Base-by-base conservation (phyloP, 64 coral and sea anemone genomes). In the Orbicella faveolata region DNA sequence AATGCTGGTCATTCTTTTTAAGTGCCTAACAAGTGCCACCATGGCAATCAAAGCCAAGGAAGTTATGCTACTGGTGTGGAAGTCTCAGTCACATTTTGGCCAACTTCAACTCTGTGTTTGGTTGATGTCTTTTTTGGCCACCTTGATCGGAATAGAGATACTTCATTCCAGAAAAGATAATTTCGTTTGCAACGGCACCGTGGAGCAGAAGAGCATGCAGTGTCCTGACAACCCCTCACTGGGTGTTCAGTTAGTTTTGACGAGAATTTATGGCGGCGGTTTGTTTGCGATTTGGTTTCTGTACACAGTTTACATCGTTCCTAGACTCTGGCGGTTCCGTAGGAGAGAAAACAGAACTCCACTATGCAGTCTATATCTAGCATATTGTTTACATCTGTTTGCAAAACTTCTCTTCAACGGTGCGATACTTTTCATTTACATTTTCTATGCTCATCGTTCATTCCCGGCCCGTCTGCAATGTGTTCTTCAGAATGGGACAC, bases 61-160 rank as follows among this genome's bases (percentile, higher is more conserved):
- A 52, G 6, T 78, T 44, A 21, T 78, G 20, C 20, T 52, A 17
- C 37, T 78, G 18, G 20, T 78, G 8, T 78, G 75, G 75, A 78
- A 78, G 21, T 78, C 75, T 7, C 75, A 78, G 19, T 53, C 75
- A 78, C 52, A 78, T 17, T 78, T 78, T 78, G 75, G 75, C 6
- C 75, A 78, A 52, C 37, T 78, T 44, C 41, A 78, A 48, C 39
- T 52, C 41, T 44, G 75, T 52, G 16, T 78, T 21, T 78, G 75
- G 75, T n/a, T 78, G 41, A 17, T 78, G 37, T 78, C 75, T 19
- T 78, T 52, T 23, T 44, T 78, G 41, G 75, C 37, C 20, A 53
- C 75, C 8, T 78, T 78, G 21, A 78, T 78, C 18, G 75, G 75
- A 53, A 51, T 78, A 39, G 44, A 78, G 51, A n/a, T 78, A 78